Evolutionary conservation across 2,888 invertebrate genomes (phyloP), one percentile per base, ranked within the genome.

Genomic region (Minunthozetes semirufus): DNA sequence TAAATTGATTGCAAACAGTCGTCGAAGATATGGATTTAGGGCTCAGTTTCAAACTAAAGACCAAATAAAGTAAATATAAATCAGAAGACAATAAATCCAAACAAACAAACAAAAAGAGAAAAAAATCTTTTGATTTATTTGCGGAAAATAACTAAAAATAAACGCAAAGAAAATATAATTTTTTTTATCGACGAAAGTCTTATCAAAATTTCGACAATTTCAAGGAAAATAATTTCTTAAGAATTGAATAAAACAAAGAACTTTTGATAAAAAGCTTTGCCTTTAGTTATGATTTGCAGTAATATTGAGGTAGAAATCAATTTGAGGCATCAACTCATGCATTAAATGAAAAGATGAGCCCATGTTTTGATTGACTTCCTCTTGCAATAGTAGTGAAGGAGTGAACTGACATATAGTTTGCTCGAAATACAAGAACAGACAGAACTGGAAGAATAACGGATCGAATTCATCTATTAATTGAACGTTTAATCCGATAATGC

Each of bases 111-210:
- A 56, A 13, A 56, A 5, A 56, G 4, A 48, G 2, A 9, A 50
- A 50, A 50, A n/a, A 22, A 8, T 56, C 25, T 56, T 56, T 19
- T 56, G 56, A 56, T 56, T 56, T 56, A 56, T 56, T 56, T 56
- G 56, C 9, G 9, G 9, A 22, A n/a, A 56, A 56, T 56, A 50
- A 56, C 56, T 22, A 22, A 56, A 56, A 56, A 56, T 22, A 22
- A n/a, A 56, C 15, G 4, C 3, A 56, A 56, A 56, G 19, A 22
- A 1, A 22, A 53, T 6, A 33, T 33, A n/a, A 33, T 33, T 6
- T 33, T 33, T 42, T 13, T 42, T 42, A 42, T 42, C 42, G 42
- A 42, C 42, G 13, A 42, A 42, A 8, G 42, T 42, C 42, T 42
- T 42, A 42, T 42, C 42, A 42, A 42, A 42, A 42, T 6, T 13